Evolutionary conservation across 2,888 invertebrate genomes (phyloP).

Genomic region (Fragum fragum): DNA sequence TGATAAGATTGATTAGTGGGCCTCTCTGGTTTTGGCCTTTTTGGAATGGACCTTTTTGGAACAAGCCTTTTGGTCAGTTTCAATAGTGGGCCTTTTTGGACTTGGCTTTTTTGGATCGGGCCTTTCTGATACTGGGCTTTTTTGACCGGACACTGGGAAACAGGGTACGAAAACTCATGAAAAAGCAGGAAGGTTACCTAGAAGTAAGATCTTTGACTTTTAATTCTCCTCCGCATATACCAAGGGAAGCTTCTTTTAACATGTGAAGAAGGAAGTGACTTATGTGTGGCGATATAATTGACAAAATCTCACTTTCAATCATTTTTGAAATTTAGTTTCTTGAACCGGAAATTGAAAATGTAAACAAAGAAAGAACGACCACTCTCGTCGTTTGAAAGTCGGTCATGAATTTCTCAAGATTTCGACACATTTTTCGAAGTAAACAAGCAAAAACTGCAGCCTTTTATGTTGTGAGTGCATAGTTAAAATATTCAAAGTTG

Average conservation of each 20-base stretch:
- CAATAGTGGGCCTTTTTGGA: too few relatives aligned
- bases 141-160: too few relatives aligned
- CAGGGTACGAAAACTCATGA: constrained; percentile 5
- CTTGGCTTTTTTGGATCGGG: too few relatives aligned
- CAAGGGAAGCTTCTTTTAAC: constrained; percentile 70
- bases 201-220: constrained; percentile 72
- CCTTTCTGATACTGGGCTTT: too few relatives aligned
- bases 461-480: background rate
- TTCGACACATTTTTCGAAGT: background rate
- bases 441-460: background rate
- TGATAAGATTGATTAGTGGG: too few relatives aligned
- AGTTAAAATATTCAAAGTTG: too few relatives aligned
- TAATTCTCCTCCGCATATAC: constrained; percentile 73
- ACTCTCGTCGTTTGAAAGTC: background rate
- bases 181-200: constrained; percentile 62
- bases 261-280: constrained; percentile 70
- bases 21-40: too few relatives aligned
- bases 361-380: too few relatives aligned
- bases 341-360: too few relatives aligned
- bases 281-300: constrained; percentile 59
- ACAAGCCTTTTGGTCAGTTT: too few relatives aligned
- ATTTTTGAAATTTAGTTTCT: background rate
- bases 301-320: constrained; percentile 57
- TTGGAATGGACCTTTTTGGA: too few relatives aligned
- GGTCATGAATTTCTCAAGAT: background rate